Base-by-base conservation (phyloP, 1,140 invertebrate species). In the Caenorhabditis remanei region DNA sequence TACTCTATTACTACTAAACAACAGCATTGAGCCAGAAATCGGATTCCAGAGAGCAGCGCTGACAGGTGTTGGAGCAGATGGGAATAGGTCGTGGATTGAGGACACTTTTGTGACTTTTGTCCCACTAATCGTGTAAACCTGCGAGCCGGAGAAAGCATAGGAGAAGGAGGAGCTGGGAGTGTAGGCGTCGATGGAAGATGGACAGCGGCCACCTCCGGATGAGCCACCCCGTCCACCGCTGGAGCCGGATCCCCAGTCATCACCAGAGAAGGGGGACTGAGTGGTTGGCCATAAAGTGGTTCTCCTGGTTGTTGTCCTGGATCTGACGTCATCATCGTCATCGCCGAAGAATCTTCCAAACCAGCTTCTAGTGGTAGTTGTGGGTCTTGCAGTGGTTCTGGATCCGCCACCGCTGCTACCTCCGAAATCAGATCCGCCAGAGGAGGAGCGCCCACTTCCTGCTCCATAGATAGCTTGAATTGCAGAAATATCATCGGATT, bases 381-480 rank as follows among this genome's bases (percentile, higher is more conserved):
- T 63, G 11, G 53, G 50, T 40, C 56, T 24, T 40, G 46, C 13
- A 21, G 83, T 85, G 14, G 50, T 79, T 21, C 83, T 50, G 1
- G 61, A n/a, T 19, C 87, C 50, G 14, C 86, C 83, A 11, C 63
- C 86, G 32, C 84, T 67, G 48, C 43, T 24, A 43, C 63, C 87
- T 75, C 65, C 63, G 56, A 56, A 85, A 48, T 56, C 67, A 2
- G 46, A 85, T 24, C 84, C 82, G 0, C 82, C 75, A 65, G 65
- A 82, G 9, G 65, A 82, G 9, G 75, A 65, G 48, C 71, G 32
- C 43, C 58, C 63, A 63, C 82, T 67, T 56, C 63, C 83, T 11
- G 83, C 55, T 55, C 88, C 88, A 63, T 89, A 89, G 48, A 89
- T 89, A 32, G 90, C 88, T 67, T 89, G 88, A 86, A 89, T 89